Evolutionary conservation across 2,888 invertebrate genomes (phyloP).

Genomic region (Lathronympha strigana): DNA sequence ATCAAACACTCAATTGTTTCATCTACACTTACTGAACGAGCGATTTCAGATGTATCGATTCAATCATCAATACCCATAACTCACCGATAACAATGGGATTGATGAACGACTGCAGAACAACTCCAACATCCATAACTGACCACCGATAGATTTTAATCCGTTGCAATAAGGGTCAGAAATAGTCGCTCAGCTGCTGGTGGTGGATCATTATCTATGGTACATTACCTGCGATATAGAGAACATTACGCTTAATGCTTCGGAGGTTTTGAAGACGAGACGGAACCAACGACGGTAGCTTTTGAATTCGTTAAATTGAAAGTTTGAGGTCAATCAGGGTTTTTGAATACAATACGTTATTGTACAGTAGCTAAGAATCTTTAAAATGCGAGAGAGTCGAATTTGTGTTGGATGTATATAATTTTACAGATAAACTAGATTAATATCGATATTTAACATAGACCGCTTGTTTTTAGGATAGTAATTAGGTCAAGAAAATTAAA

Average conservation of each 20-base stretch:
- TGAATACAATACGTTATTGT: background rate
- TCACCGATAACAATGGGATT: slow-evolving; percentile 25
- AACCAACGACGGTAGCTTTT: background rate
- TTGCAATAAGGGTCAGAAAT: too few relatives aligned
- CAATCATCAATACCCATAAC: background rate
- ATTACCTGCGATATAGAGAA: slow-evolving; percentile 31
- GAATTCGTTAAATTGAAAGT: slow-evolving; percentile 5
- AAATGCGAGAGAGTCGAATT: too few relatives aligned
- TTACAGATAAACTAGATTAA: too few relatives aligned
- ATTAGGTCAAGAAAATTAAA: too few relatives aligned
- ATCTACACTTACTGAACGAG: background rate
- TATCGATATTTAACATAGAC: too few relatives aligned
- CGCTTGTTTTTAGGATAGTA: too few relatives aligned
- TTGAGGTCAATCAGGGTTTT: background rate
- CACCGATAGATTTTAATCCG: too few relatives aligned
- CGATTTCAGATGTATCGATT: background rate
- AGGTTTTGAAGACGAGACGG: slow-evolving; percentile 24
- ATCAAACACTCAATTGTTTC: background rate
- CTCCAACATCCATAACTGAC: too few relatives aligned
- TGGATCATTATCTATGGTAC: slow-evolving; percentile 31
- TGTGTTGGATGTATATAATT: too few relatives aligned
- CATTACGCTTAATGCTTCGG: slow-evolving; percentile 34
- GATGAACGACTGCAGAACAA: slow-evolving; percentile 22
- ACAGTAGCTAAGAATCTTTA: too few relatives aligned
- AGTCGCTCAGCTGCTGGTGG: too few relatives aligned